Conservation (phyloP, 2,797 vertebrate genomes). For the Syngnathus rostellatus region DNA sequence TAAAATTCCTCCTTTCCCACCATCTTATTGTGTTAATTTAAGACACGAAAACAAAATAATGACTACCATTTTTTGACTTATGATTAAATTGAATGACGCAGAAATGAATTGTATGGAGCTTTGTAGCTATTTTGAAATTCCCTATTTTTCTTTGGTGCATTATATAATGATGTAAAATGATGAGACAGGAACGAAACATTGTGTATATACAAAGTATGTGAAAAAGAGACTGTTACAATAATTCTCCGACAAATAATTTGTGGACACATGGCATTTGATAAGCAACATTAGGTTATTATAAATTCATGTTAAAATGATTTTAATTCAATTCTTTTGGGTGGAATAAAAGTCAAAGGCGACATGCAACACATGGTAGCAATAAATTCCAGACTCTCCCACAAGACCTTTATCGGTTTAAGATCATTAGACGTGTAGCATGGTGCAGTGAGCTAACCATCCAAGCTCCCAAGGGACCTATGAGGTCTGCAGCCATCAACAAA, state of each 20-base stretch:
- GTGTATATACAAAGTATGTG: conserved; percentile 11
- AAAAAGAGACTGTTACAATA: conserved; percentile 51
- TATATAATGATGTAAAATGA: conserved; percentile 56
- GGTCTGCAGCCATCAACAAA: conserved; percentile 52
- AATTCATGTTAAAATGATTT: conserved; percentile 36
- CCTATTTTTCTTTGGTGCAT: conserved; percentile 62
- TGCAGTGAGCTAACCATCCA: conserved; percentile 39
- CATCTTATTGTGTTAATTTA: background rate
- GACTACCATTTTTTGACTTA: background rate
- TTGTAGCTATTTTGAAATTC: conserved; percentile 42
- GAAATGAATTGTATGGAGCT: background rate
- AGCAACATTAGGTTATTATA: conserved; percentile 51
- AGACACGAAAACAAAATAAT: background rate
- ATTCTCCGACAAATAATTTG: conserved; percentile 49
- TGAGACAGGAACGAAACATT: conserved; percentile 32
- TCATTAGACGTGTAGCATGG: conserved; percentile 27
- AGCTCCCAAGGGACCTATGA: conserved; percentile 47
- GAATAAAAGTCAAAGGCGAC: conserved; percentile 27
- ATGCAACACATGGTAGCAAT: conserved; percentile 12
- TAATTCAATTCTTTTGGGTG: conserved; percentile 36
- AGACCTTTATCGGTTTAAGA: conserved; percentile 25
- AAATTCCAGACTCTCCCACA: conserved; percentile 29
- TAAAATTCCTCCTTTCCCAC: background rate
- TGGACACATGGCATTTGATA: conserved; percentile 55
- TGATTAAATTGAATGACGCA: background rate